Evolutionary conservation across 2,113 vertebrate species (phyloP), one percentile per base, ranked within the genome.

Genomic region (Apeltes quadracus): DNA sequence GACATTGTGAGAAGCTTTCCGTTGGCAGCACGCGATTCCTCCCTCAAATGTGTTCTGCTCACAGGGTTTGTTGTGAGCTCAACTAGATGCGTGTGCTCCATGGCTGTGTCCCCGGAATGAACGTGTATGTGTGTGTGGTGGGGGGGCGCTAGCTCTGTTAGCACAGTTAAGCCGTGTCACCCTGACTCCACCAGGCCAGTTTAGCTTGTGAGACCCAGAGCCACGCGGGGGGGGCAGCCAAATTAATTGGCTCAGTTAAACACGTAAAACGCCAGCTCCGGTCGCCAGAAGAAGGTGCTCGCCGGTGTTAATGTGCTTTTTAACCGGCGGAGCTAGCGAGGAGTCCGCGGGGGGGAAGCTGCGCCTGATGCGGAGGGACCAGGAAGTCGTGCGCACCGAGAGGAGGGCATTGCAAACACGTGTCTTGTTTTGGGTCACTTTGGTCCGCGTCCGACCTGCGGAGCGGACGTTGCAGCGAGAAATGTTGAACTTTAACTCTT

Each of bases 341-440:
- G n/a, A 36, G 44, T 27, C 29, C 20, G 16, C 13, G 36, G 25
- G 48, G n/a, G 61, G 32, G 58, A 20, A 62, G 58, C 57, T 72
- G 3, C 32, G 36, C 23, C 12, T 11, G 51, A 70, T 46, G 56
- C 43, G 32, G 23, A 39, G 67, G 20, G 57, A 87, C 32, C 86
- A 84, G 88, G 90, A 91, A 91, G 87, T 89, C 61, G 65, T 59
- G 34, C 41, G n/a, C 13, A 46, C 55, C 36, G 32, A 7, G 56
- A 63, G 79, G 43, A 48, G 64, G 69, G 54, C 80, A 62, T n/a
- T 54, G 57, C 80, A 77, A 89, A 86, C 91, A 91, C 91, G 90
- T 92, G 91, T 85, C 84, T 84, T 78, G 83, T 87, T 90, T 85
- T 89, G 85, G 85, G 84, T 88, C 84, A 88, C 79, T 90, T 87